These are phyloP conservation scores for Spheniscus humboldti DNA, from an alignment of 2,797 vertebrate genomes.

Conservation along the genomic window DNA sequence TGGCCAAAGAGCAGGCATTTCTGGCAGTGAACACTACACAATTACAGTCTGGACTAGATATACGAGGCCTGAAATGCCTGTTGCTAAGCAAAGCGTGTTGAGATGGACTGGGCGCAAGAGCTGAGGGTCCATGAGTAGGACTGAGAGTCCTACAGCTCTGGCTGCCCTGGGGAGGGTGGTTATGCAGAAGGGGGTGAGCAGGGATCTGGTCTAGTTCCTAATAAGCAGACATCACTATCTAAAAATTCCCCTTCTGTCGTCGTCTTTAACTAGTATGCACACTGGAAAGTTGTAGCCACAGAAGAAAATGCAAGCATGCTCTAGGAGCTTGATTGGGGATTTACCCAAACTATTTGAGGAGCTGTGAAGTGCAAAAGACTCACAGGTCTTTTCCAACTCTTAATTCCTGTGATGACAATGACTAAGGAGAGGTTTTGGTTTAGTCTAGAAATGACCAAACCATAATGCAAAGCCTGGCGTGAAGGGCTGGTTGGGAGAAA, in stretches of 20 bases:
- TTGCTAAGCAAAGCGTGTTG: background rate
- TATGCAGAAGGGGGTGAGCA: background rate
- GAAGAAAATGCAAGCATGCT: background rate
- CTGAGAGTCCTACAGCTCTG: background rate
- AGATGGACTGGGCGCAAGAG: background rate
- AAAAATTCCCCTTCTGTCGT: background rate
- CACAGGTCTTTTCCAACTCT: background rate
- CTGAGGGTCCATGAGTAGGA: background rate
- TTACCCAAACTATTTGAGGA: background rate
- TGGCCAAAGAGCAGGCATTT: constrained; percentile 8
- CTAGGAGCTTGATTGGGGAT: accelerated
- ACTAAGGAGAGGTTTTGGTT: background rate
- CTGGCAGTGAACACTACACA: background rate
- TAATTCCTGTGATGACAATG: background rate
- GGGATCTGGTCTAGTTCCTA: background rate
- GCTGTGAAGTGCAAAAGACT: background rate
- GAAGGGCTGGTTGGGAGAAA: background rate
- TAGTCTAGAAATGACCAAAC: background rate
- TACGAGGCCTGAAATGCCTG: constrained; percentile 33
- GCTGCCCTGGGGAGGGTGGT: accelerated
- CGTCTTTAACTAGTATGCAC: background rate
- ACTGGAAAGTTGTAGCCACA: background rate
- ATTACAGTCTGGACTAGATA: constrained; percentile 49
- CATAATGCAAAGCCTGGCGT: background rate
- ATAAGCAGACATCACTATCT: background rate